Conservation (phyloP, 2,888 invertebrate genomes). For the Siphonodentalium dalli region DNA sequence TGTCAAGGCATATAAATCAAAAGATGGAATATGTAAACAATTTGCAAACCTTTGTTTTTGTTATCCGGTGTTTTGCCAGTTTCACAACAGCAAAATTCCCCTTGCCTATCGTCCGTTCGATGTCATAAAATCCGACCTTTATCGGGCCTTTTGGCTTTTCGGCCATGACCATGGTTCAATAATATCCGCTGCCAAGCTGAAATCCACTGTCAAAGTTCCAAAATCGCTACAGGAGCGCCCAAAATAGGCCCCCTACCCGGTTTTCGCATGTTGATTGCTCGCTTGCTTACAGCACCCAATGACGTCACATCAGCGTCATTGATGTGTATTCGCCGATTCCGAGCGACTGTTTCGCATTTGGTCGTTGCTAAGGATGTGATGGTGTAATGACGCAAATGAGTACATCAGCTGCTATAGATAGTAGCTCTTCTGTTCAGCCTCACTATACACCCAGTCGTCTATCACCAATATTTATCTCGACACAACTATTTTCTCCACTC, state of each 20-base stretch:
- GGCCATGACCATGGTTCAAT: slow-evolving; percentile 53
- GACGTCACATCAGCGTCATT: slow-evolving; percentile 29
- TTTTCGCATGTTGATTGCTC: slow-evolving; percentile 27
- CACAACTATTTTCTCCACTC: too few relatives aligned
- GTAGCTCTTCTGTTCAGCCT: too few relatives aligned
- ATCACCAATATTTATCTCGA: too few relatives aligned
- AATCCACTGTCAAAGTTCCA: slow-evolving; percentile 27
- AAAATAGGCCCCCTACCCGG: slow-evolving; percentile 10
- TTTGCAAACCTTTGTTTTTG: slow-evolving; percentile 98
- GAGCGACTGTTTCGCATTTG: slow-evolving; percentile 50
- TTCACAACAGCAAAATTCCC: slow-evolving; percentile 99
- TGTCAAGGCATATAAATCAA: neutral
- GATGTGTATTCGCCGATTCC: slow-evolving; percentile 31
- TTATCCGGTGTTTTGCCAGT: slow-evolving; percentile 96
- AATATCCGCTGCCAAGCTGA: slow-evolving; percentile 18
- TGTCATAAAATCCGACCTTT: slow-evolving; percentile 92
- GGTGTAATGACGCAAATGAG: slow-evolving; percentile 33
- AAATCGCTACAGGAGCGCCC: slow-evolving; percentile 31
- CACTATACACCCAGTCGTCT: too few relatives aligned
- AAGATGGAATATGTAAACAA: too few relatives aligned
- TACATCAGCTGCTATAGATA: too few relatives aligned
- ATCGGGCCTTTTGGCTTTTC: slow-evolving; percentile 46
- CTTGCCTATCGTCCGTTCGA: slow-evolving; percentile 96
- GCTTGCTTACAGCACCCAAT: slow-evolving; percentile 29
- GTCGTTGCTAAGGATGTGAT: slow-evolving; percentile 48